Evolutionary conservation across 2,113 vertebrate species (phyloP).

Genomic region (Pseudorhombus dupliciocellatus): DNA sequence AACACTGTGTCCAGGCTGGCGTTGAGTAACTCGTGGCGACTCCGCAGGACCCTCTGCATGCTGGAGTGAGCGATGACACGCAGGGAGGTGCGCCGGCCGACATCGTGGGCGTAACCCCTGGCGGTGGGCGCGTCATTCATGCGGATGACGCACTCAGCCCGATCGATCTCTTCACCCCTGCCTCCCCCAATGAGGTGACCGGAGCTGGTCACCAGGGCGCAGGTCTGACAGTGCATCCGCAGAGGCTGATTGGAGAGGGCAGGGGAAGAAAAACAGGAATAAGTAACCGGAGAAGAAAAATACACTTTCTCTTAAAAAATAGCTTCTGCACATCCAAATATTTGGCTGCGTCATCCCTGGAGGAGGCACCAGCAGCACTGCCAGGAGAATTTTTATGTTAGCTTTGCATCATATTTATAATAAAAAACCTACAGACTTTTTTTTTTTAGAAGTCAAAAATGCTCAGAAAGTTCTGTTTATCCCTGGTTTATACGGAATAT

Average conservation of each 20-base stretch:
- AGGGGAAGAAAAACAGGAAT: background rate
- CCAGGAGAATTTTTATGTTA: constrained; percentile 19
- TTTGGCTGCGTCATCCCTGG: constrained; percentile 4
- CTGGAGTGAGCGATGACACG: constrained; percentile 97
- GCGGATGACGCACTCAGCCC: constrained; percentile 92
- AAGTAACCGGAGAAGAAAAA: background rate
- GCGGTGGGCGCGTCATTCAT: constrained; percentile 95
- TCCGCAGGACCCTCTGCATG: constrained; percentile 91
- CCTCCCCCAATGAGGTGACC: constrained; percentile 90
- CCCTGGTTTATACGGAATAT: constrained; percentile 44
- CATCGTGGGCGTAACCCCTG: constrained; percentile 84
- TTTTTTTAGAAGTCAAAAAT: constrained; percentile 29
- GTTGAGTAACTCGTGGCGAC: constrained; percentile 91
- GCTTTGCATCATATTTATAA: constrained; percentile 30
- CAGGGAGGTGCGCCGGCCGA: constrained; percentile 91
- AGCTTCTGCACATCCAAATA: constrained; percentile 1
- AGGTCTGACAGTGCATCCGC: constrained; percentile 92
- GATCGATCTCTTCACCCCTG: constrained; percentile 88
- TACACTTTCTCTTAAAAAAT: constrained; percentile 8
- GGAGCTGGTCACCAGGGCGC: constrained; percentile 94
- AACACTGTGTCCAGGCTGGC: constrained; percentile 92
- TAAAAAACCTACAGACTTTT: constrained; percentile 23
- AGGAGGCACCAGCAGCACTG: constrained; percentile 5
- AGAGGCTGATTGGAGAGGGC: constrained; percentile 82
- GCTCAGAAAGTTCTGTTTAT: constrained; percentile 44